A percentile compares a stretch with the other conserved stretches of the same genome.
These are phyloP conservation scores for Podotricha telesiphe DNA, from an alignment of 2,888 invertebrate species.

Conservation along the genomic window DNA sequence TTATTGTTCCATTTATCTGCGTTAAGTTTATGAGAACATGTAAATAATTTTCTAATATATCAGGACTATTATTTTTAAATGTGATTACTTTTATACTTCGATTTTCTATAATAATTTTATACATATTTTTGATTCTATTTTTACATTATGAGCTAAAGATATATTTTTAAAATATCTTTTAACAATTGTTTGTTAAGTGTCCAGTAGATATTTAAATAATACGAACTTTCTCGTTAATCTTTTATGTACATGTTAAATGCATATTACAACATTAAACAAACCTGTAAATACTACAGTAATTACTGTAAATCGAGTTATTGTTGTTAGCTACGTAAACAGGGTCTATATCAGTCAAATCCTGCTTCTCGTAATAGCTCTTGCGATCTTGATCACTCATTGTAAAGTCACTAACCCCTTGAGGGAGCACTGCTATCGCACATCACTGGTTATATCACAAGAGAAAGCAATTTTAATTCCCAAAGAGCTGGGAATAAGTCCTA, in stretches of 20 bases:
- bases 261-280: conserved; percentile 46
- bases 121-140: not conserved
- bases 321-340: conserved; percentile 70
- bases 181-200: not conserved
- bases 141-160: not conserved
- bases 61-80: not conserved
- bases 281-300: conserved; percentile 84
- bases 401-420: conserved; percentile 48
- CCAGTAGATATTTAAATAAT: not conserved
- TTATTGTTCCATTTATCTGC: conserved; percentile 19
- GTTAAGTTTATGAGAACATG: conserved; percentile 14
- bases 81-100: not conserved
- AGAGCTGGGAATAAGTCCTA: conserved; percentile 53
- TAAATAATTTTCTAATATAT: conserved; percentile 4
- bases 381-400: conserved; percentile 73
- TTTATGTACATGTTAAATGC: not conserved
- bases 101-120: not conserved
- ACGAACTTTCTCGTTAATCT: not conserved
- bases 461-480: conserved; percentile 27
- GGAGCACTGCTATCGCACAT: conserved; percentile 44
- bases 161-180: not conserved
- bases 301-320: conserved; percentile 80
- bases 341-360: conserved; percentile 60
- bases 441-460: conserved; percentile 46
- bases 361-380: conserved; percentile 66